These are phyloP conservation scores for Scytalopus superciliaris DNA, from an alignment of 2,113 vertebrate species.

Conservation along the genomic window DNA sequence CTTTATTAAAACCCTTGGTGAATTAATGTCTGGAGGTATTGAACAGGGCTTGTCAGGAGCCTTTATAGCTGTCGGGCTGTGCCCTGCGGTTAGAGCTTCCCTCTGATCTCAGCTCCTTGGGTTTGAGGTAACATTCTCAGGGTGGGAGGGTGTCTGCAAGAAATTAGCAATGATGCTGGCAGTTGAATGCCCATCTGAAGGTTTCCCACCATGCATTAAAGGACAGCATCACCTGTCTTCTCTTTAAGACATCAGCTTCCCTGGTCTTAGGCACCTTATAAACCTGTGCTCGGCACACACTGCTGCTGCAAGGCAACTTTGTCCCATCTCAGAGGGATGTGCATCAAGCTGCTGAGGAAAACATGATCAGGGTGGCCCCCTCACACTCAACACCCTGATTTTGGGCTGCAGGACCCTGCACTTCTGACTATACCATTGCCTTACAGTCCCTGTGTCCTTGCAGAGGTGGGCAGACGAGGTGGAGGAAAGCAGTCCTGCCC, in stretches of 20 bases:
- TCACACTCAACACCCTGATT: accelerated
- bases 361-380: neutral
- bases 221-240: neutral
- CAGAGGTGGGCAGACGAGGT: neutral
- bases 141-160: neutral
- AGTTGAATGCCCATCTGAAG: neutral
- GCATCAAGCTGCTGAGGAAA: neutral
- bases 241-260: neutral
- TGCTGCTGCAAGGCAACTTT: neutral
- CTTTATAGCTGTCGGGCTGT: neutral
- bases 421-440: neutral
- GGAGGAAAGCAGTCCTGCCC: neutral
- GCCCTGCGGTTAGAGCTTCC: neutral
- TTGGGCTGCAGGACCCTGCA: neutral
- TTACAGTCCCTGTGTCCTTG: neutral
- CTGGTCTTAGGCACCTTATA: neutral
- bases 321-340: accelerated
- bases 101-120: neutral
- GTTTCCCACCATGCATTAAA: neutral
- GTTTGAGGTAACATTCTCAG: accelerated
- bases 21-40: constrained; percentile 15
- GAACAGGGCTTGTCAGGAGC: neutral
- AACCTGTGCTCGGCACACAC: neutral
- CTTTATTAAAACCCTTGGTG: constrained; percentile 40
- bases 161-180: neutral